These are phyloP conservation scores for Anthrax anthrax DNA, from an alignment of 2,888 invertebrate species.

Conservation along the genomic window DNA sequence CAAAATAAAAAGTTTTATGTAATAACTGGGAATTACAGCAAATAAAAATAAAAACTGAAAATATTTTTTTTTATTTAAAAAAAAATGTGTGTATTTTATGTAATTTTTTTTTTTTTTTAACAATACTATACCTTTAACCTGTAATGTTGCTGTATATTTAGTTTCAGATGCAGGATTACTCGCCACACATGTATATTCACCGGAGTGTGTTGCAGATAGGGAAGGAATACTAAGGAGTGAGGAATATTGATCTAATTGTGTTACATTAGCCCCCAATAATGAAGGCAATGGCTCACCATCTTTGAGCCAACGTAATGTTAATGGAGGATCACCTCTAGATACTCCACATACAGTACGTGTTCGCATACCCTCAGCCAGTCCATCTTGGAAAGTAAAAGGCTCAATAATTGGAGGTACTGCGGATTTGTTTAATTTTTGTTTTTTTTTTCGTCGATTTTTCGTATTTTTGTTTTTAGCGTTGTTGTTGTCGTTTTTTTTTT, in stretches of 20 bases:
- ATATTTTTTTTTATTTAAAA: constrained; percentile 2
- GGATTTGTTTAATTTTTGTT: no score
- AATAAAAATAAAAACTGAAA: constrained; percentile 2
- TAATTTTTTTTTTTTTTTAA: constrained; percentile 18
- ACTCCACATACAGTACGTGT: constrained; percentile 69
- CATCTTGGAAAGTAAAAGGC: constrained; percentile 73
- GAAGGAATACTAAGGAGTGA: constrained; percentile 64
- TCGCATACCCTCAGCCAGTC: constrained; percentile 67
- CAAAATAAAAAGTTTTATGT: no score
- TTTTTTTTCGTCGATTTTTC: no score
- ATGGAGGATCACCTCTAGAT: constrained; percentile 65
- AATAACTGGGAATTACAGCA: no score
- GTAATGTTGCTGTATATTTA: constrained; percentile 63
- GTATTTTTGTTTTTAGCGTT: not conserved
- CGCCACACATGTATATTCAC: constrained; percentile 65
- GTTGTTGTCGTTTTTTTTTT: not conserved
- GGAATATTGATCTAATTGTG: constrained; percentile 61
- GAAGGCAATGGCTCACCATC: constrained; percentile 57
- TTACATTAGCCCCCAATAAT: constrained; percentile 50
- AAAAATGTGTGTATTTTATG: constrained; percentile 8
- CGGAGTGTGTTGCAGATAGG: constrained; percentile 57
- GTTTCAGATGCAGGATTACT: constrained; percentile 65
- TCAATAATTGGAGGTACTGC: constrained; percentile 74
- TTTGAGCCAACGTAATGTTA: constrained; percentile 69
- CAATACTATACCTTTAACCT: constrained; percentile 62